Base-by-base conservation (phyloP, 2,888 invertebrate genomes). In the Heterodera filipjevi region DNA sequence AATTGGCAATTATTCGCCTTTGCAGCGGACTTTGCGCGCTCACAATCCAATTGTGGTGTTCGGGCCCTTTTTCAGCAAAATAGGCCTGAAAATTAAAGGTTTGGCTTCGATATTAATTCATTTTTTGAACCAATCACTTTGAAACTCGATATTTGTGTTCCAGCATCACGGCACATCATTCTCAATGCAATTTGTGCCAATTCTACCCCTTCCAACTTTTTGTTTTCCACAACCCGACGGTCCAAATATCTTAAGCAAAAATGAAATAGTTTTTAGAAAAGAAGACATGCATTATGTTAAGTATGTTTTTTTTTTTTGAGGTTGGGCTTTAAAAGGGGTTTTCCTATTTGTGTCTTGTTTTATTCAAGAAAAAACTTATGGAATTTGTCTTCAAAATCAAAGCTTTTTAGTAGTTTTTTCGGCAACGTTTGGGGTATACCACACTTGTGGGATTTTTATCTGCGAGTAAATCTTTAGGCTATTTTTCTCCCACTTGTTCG, bases 401-500 rank as follows among this genome's bases (percentile, higher is more conserved):
- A n/a, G n/a, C n/a, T n/a, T n/a, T n/a, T n/a, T n/a, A n/a, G n/a
- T n/a, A n/a, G n/a, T n/a, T n/a, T n/a, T n/a, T n/a, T n/a, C n/a
- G n/a, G n/a, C n/a, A n/a, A n/a, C n/a, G n/a, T n/a, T n/a, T n/a
- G n/a, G n/a, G n/a, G n/a, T n/a, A n/a, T n/a, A n/a, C n/a, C n/a
- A n/a, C n/a, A n/a, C n/a, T n/a, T n/a, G n/a, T n/a, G n/a, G n/a
- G n/a, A n/a, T n/a, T n/a, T n/a, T n/a, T n/a, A n/a, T n/a, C n/a
- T n/a, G n/a, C n/a, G n/a, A n/a, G n/a, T n/a, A n/a, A n/a, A n/a
- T n/a, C n/a, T n/a, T n/a, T n/a, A n/a, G n/a, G n/a, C n/a, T n/a
- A 75, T 39, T 6, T 33, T 19, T 10, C 2, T 39, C 19, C 3
- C n/a, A 96, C 0, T 96, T 96, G 77, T 94, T 94, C 0, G 94